These are phyloP conservation scores for Crocidura indochinensis DNA, from an alignment of 2,797 vertebrate genomes.

Conservation along the genomic window DNA sequence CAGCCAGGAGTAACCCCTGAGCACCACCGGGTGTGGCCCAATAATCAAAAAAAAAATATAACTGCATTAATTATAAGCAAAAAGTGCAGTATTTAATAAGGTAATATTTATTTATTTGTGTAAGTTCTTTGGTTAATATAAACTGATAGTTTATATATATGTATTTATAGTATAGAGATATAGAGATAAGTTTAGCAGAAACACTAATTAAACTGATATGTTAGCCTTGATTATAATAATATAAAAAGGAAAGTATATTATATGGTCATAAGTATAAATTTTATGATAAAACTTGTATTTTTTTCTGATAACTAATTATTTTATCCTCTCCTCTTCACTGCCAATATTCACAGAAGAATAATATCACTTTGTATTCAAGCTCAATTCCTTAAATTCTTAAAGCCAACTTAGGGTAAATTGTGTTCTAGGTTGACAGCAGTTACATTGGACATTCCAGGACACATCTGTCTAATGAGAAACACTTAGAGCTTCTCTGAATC, in stretches of 20 bases:
- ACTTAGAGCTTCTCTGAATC: neutral
- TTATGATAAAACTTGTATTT: neutral
- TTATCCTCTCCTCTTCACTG: neutral
- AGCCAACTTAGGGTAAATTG: neutral
- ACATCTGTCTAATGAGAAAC: neutral
- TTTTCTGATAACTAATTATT: neutral
- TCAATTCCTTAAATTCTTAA: neutral
- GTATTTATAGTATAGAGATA: neutral
- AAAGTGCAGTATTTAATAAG: neutral
- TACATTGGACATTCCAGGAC: neutral
- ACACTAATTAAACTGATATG: neutral
- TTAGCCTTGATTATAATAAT: no score
- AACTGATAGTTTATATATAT: neutral
- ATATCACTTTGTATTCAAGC: neutral
- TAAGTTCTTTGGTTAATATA: neutral
- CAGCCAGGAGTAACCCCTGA: no score
- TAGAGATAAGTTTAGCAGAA: neutral
- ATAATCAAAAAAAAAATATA: no score
- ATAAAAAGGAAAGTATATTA: no score
- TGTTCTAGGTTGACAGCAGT: neutral
- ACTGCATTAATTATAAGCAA: no score
- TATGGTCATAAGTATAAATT: neutral
- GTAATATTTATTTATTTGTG: neutral
- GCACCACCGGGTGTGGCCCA: no score
- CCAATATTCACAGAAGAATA: neutral